Conservation (phyloP, 2,888 invertebrate species). For the Incurvaria masculella region DNA sequence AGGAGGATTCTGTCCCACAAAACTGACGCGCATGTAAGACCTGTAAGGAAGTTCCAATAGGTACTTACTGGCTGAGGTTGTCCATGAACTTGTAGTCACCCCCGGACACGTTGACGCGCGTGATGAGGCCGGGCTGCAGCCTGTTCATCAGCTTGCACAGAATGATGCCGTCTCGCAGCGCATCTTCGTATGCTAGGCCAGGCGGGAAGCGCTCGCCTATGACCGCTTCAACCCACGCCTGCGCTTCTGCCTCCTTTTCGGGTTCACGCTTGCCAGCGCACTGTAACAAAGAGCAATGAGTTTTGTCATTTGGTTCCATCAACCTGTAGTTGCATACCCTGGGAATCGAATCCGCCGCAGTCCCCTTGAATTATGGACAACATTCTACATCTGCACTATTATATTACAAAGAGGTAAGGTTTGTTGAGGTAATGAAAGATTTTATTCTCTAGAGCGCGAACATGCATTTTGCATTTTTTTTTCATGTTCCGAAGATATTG, state of each 20-base stretch:
- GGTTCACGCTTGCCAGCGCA: conserved; percentile 79
- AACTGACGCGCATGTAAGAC: no score
- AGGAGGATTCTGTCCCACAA: conserved; percentile 82
- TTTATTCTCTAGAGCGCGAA: no score
- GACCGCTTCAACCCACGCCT: conserved; percentile 82
- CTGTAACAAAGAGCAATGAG: conserved; percentile 42
- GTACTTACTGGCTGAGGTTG: conserved; percentile 83
- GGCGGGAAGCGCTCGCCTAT: conserved; percentile 74
- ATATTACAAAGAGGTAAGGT: no score
- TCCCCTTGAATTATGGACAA: no score
- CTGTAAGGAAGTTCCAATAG: no score
- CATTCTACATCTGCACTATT: no score
- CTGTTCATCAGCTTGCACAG: conserved; percentile 90
- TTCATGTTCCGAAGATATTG: no score
- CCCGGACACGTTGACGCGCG: conserved; percentile 78
- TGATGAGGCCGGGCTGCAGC: conserved; percentile 78
- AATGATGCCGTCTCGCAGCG: conserved; percentile 78
- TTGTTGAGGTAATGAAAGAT: no score
- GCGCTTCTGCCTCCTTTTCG: conserved; percentile 75
- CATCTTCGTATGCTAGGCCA: conserved; percentile 70
- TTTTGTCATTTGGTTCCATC: no score
- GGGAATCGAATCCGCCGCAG: no score
- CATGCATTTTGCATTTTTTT: no score
- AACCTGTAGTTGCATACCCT: no score
- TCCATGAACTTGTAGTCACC: conserved; percentile 98